A percentile compares a stretch with the other conserved stretches of the same genome.
Evolutionary conservation across 2,113 vertebrate genomes (phyloP).

Genomic region (Choloepus hoffmanni): DNA sequence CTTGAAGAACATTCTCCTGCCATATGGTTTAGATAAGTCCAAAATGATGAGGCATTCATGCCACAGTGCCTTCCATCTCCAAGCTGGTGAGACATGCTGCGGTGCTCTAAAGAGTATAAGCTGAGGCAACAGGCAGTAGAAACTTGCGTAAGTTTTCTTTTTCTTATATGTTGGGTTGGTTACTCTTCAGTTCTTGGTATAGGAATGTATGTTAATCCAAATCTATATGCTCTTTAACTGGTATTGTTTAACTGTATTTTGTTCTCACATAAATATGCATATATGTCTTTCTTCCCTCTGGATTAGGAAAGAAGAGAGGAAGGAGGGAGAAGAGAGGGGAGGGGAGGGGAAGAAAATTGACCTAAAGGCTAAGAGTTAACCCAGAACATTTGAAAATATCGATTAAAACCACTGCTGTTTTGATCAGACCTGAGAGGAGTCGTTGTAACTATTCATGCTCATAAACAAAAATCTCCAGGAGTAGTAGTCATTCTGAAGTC

Average conservation of each 20-base stretch:
- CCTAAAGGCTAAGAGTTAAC: conserved; percentile 17
- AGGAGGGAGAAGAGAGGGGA: neutral
- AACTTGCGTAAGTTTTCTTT: neutral
- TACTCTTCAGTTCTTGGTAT: neutral
- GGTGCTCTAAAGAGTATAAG: neutral
- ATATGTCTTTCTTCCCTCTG: neutral
- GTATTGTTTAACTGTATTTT: neutral
- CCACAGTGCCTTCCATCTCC: neutral
- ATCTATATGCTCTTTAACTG: neutral
- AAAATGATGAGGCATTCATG: conserved; percentile 1
- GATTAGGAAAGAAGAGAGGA: neutral
- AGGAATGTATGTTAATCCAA: neutral
- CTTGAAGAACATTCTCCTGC: neutral
- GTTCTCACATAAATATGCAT: neutral
- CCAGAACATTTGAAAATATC: neutral
- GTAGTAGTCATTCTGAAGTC: neutral
- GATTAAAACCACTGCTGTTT: neutral
- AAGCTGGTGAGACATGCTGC: neutral
- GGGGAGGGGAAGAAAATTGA: neutral
- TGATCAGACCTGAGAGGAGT: neutral
- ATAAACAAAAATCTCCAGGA: neutral
- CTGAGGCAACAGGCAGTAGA: rapidly evolving
- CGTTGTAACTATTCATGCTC: neutral
- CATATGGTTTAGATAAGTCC: neutral
- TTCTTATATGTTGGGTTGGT: neutral